Percentiles rank a stretch among this genome's conserved stretches.
These are phyloP conservation scores for Vandiemenella viatica DNA, from an alignment of 2,888 invertebrate genomes.

Conservation along the genomic window DNA sequence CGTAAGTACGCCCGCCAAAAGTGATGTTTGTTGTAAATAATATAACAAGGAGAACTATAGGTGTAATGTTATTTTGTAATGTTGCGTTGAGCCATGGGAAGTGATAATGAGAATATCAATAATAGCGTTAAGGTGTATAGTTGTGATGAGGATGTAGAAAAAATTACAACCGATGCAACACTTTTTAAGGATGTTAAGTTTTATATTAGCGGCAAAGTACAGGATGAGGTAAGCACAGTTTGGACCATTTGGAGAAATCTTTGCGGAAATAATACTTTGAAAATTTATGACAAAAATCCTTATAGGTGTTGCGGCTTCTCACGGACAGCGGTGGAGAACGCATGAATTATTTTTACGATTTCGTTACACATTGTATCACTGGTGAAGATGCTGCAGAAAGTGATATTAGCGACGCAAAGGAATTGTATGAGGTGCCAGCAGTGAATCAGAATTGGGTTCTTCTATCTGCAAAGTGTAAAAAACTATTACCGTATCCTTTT, in stretches of 20 bases:
- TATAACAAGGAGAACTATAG: too few species aligned
- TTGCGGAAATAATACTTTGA: background rate
- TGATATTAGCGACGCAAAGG: constrained; percentile 78
- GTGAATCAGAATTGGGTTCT: constrained; percentile 77
- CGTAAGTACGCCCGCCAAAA: too few species aligned
- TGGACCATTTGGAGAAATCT: background rate
- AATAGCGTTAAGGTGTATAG: background rate
- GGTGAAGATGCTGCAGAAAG: constrained; percentile 70
- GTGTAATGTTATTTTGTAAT: too few species aligned
- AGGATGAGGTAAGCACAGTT: constrained; percentile 41
- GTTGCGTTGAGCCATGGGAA: too few species aligned
- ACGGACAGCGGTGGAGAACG: constrained; percentile 78
- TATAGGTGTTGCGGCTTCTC: constrained; percentile 34
- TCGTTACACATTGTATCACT: constrained; percentile 84
- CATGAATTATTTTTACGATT: constrained; percentile 76
- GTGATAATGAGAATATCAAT: too few species aligned
- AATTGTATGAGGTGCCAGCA: constrained; percentile 85
- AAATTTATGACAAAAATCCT: background rate
- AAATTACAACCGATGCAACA: background rate
- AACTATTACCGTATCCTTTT: constrained; percentile 41
- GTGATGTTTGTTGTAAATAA: too few species aligned
- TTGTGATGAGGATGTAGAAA: background rate
- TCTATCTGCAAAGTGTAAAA: constrained; percentile 39
- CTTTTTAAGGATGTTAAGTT: constrained; percentile 71
- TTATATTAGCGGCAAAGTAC: constrained; percentile 65